Conservation (phyloP, 2,888 invertebrate species). For the Caenorhabditis uteleia region DNA sequence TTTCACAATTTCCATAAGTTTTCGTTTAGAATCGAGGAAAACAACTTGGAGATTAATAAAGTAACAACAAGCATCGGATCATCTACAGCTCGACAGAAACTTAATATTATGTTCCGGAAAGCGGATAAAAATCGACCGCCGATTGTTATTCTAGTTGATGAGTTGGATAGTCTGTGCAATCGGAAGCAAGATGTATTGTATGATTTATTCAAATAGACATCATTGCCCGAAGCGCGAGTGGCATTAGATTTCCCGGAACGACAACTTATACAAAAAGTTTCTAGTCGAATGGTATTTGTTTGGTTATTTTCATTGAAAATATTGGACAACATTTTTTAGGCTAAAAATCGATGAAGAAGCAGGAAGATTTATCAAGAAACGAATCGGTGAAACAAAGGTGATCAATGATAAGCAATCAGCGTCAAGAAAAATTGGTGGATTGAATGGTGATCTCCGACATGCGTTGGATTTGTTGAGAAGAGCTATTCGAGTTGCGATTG, state of each 20-base stretch:
- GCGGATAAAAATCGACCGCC: constrained; percentile 47
- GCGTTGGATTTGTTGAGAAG: constrained; percentile 92
- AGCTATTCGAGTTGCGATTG: constrained; percentile 84
- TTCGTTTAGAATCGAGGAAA: no score
- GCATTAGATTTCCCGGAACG: constrained; percentile 96
- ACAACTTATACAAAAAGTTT: constrained; percentile 74
- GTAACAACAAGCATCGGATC: constrained; percentile 29
- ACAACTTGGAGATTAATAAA: no score
- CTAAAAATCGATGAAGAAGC: constrained; percentile 87
- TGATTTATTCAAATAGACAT: constrained; percentile 95
- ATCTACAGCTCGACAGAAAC: constrained; percentile 43
- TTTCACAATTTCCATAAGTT: background rate
- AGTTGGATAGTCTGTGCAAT: constrained; percentile 72
- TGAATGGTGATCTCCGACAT: constrained; percentile 93
- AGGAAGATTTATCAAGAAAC: constrained; percentile 47
- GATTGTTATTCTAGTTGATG: constrained; percentile 85
- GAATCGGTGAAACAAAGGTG: constrained; percentile 14
- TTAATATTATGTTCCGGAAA: constrained; percentile 50
- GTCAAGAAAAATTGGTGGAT: constrained; percentile 84
- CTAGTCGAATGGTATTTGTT: constrained; percentile 71
- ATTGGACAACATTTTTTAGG: constrained; percentile 92
- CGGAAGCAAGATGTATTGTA: constrained; percentile 76
- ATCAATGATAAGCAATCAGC: constrained; percentile 58
- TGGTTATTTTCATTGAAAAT: no score
- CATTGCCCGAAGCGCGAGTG: constrained; percentile 79